Base-by-base conservation (phyloP, 2,888 invertebrate species). In the Spilarctia lutea region DNA sequence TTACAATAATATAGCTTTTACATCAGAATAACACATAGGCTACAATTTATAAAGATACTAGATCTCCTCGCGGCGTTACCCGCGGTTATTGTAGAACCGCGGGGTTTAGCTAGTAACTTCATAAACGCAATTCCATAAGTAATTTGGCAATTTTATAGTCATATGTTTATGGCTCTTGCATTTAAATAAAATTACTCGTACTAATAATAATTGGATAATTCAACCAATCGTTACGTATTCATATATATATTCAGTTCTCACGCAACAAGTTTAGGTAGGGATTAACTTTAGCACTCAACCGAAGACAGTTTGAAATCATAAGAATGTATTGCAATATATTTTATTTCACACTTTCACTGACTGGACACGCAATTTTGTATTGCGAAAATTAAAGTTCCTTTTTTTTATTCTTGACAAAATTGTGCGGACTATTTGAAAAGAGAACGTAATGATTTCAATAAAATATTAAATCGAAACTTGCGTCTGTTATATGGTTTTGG, bases 341-440 rank as follows among this genome's bases (percentile, higher is more conserved):
- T 75, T 78, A 76, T 80, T 80, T 80, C 67, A 63, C 16, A 80
- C 85, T 85, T 85, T 85, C 85, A 80, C 85, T 81, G 75, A 78
- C 85, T 81, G 77, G 65, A 79, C 82, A 83, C 77, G 85, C 81
- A 77, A 79, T 72, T 63, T 68, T 65, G 48, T 56, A 68, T 79
- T 79, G 75, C 71, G 45, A 75, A 73, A 73, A 66, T 30, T 60
- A 0, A 45, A 18, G 42, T 13, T n/a, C n/a, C n/a, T n/a, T 13
- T 3, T 76, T 73, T 16, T 67, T 67, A 56, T 72, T 72, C 11
- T 48, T 35, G 60, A 66, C 48, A 65, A 24, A 56, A 72, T 3
- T 35, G 2, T 48, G 7, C 63, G 71, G 33, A 48, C 45, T 30
- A 24, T 68, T 48, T 66, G 8, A 35, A 39, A 18, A 68, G 24